Evolutionary conservation across 2,113 vertebrate genomes (phyloP), one percentile per base, ranked within the genome.

Genomic region (Marmota flaviventris): DNA sequence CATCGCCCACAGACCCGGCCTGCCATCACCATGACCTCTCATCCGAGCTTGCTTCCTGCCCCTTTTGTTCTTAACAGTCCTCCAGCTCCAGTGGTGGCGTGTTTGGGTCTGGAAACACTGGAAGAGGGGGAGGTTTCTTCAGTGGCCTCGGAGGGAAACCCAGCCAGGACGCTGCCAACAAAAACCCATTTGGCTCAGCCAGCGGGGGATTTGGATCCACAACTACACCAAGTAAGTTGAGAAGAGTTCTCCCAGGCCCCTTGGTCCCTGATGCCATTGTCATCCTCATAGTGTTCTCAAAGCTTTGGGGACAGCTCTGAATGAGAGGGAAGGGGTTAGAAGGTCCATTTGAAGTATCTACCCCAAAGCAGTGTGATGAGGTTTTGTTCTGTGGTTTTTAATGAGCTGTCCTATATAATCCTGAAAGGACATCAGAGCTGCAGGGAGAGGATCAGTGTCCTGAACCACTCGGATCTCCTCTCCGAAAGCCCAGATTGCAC

Each of bases 131-230:
- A 37, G 99, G 99, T 4, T 99, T 99, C 98, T 99, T 99, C 98
- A 99, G 99, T 4, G 99, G 99, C 94, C 98, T 99, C 2, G 99
- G 99, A 97, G 99, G 99, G 34, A 99, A 99, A 98, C 99, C 99
- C 65, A 99, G 99, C 53, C 99, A 99, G 96, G 99, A 99, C 11
- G 99, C 99, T 8, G 99, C 99, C 95, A 99, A 99, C 98, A 99
- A 99, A 98, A 99, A 99, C 98, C 99, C 99, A 0, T 99, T 99
- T 69, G 98, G 99, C 65, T 95, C 99, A 0, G 79, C 98, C 29
- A 89, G 98, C 42, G 94, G 99, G 16, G 99, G 98, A 85, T 98
- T 99, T 89, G 99, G 98, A 79, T 98, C 99, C 1, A 29, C 98
- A 56, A 88, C 98, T 89, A 91, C 98, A 76, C 94, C 98, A 89